Percentiles rank a stretch among this genome's conserved stretches.
These are phyloP conservation scores for Turdus rufiventris DNA, from an alignment of 2,113 vertebrate species.

Conservation along the genomic window DNA sequence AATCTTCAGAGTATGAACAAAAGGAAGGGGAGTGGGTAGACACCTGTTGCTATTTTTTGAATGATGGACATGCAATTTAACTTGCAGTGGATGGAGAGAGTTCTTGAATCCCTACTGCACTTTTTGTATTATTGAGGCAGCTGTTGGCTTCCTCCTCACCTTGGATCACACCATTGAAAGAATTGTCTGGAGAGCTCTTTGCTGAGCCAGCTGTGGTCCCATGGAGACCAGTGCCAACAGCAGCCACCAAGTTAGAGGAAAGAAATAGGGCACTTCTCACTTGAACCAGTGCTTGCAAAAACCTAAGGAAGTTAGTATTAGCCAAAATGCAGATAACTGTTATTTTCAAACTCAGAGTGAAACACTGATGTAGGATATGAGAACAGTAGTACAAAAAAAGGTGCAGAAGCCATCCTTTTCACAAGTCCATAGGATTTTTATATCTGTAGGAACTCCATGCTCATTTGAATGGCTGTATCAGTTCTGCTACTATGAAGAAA, in stretches of 20 bases:
- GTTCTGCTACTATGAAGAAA: conserved; percentile 85
- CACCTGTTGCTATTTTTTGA: rapidly evolving
- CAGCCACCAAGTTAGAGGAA: not conserved
- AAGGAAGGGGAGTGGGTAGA: not conserved
- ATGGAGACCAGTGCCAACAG: rapidly evolving
- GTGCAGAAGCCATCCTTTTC: not conserved
- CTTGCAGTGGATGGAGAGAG: not conserved
- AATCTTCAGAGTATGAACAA: not conserved
- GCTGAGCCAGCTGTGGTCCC: not conserved
- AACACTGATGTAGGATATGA: rapidly evolving
- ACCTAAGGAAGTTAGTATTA: not conserved
- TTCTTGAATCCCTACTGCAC: not conserved
- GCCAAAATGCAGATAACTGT: not conserved
- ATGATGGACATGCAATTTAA: rapidly evolving
- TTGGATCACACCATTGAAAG: rapidly evolving
- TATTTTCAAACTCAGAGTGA: not conserved
- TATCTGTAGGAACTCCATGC: conserved; percentile 90
- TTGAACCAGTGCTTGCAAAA: rapidly evolving
- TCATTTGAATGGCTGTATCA: conserved; percentile 94
- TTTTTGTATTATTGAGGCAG: not conserved
- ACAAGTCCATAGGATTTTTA: not conserved
- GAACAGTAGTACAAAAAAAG: too few species aligned
- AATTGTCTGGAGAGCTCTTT: not conserved
- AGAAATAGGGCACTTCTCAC: rapidly evolving
- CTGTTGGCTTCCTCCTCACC: not conserved